Evolutionary conservation across 2,797 vertebrate genomes (phyloP).

Genomic region (Acanthurus lineatus): DNA sequence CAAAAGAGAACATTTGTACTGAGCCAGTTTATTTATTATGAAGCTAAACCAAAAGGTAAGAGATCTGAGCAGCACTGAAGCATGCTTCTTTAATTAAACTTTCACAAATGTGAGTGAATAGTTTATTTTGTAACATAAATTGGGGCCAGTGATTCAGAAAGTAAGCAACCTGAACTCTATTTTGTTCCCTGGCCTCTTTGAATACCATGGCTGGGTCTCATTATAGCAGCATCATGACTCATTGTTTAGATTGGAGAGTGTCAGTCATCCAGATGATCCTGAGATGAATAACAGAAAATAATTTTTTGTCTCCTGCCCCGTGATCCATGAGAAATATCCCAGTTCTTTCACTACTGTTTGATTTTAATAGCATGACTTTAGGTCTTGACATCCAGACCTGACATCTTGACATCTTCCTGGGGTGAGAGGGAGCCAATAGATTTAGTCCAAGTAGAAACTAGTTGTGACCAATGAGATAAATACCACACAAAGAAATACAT

Average conservation of each 20-base stretch:
- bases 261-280: constrained; percentile 26
- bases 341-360: not conserved
- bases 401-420: not conserved
- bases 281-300: constrained; percentile 4
- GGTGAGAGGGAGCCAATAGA: not conserved
- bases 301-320: not conserved
- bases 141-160: constrained; percentile 3
- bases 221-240: constrained; percentile 15
- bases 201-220: not conserved
- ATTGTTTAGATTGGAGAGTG: constrained; percentile 26
- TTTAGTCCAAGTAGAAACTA: not conserved
- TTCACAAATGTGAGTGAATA: not conserved
- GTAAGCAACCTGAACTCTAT: not conserved
- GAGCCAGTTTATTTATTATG: not conserved
- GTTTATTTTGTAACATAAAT: constrained; percentile 1
- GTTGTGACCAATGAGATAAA: not conserved
- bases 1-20: no score
- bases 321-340: not conserved
- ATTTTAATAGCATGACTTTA: not conserved
- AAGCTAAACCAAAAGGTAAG: not conserved
- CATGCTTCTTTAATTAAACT: not conserved
- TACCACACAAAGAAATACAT: not conserved
- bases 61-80: not conserved
- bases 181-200: not conserved
- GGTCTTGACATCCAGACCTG: not conserved